Conservation (phyloP, 2,888 invertebrate genomes). For the Celastrina argiolus region DNA sequence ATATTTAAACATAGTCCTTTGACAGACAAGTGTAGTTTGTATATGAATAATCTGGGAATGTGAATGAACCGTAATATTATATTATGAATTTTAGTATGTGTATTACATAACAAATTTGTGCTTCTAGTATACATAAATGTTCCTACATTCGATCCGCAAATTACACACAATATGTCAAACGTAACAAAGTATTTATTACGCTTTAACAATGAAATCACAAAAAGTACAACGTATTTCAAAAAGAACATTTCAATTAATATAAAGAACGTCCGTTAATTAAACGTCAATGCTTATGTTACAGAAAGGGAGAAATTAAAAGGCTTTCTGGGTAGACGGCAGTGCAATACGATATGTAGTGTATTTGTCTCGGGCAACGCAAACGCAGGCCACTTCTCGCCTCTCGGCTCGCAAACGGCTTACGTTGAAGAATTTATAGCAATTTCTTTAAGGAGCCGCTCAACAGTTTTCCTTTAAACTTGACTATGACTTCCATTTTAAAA, state of each 20-base stretch:
- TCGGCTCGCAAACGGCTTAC: conserved; percentile 57
- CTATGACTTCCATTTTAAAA: conserved; percentile 41
- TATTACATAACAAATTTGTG: neutral
- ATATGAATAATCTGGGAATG: neutral
- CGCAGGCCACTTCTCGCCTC: conserved; percentile 62
- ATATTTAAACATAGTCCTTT: conserved; percentile 25
- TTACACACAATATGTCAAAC: neutral
- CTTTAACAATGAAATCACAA: neutral
- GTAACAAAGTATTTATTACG: neutral
- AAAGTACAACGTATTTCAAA: neutral
- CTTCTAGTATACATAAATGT: neutral
- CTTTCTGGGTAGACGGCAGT: conserved; percentile 46
- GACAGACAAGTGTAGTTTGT: conserved; percentile 12
- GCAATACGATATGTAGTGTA: conserved; percentile 58
- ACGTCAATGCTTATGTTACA: conserved; percentile 18
- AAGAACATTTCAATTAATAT: conserved; percentile 21
- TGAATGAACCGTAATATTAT: neutral
- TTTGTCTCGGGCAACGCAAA: conserved; percentile 65
- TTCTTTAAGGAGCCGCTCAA: conserved; percentile 45
- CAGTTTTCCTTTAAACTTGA: conserved; percentile 39
- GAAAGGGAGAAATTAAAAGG: conserved; percentile 56
- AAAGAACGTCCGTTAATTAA: conserved; percentile 13
- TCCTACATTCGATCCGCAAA: no score
- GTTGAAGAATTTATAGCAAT: conserved; percentile 64
- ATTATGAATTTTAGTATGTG: neutral